These are phyloP conservation scores for Indicator indicator DNA, from an alignment of 2,113 vertebrate genomes.

Conservation along the genomic window DNA sequence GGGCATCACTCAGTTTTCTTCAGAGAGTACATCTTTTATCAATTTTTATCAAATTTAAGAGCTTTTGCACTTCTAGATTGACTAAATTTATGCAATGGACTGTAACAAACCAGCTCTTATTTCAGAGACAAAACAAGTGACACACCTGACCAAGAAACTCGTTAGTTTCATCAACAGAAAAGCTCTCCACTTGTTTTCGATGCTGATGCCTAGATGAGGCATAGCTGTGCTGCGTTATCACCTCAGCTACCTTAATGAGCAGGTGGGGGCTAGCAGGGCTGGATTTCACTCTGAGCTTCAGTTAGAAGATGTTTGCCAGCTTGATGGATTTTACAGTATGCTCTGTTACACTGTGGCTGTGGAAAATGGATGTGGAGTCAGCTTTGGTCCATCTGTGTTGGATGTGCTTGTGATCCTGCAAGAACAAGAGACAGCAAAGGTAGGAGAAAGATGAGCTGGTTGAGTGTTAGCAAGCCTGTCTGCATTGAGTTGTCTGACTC, in stretches of 20 bases:
- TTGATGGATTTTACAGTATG: background rate
- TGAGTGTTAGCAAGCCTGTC: rapidly evolving
- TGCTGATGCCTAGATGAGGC: background rate
- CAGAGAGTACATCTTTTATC: background rate
- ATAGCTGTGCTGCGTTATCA: background rate
- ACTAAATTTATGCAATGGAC: background rate
- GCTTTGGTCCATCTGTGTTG: background rate
- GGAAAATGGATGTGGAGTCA: background rate
- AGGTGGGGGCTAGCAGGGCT: background rate
- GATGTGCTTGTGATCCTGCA: background rate
- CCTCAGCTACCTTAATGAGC: background rate
- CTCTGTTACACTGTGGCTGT: background rate
- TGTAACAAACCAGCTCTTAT: background rate
- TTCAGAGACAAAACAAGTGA: background rate
- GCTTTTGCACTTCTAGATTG: background rate
- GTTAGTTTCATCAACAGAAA: background rate
- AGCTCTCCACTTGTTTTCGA: background rate
- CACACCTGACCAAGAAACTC: background rate
- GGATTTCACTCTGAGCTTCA: background rate
- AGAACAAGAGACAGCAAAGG: background rate
- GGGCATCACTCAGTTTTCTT: background rate
- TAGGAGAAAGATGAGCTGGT: background rate
- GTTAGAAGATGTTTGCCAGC: background rate
- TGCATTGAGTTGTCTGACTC: background rate
- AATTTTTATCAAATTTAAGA: background rate